phyloP scores from a whole-genome alignment of 1,140 invertebrate species.

The Portunus trituberculatus region DNA sequence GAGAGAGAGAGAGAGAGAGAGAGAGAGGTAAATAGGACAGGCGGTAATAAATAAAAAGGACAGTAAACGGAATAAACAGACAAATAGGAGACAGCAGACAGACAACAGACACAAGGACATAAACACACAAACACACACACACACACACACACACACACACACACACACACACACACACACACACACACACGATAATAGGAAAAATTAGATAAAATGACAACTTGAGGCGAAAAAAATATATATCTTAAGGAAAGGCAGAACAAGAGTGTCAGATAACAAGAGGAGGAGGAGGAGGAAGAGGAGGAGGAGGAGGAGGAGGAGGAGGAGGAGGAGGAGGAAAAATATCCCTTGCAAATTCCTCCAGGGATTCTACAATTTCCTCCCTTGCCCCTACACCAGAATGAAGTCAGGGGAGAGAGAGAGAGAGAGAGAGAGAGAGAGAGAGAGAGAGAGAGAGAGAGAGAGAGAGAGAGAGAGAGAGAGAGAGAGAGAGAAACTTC shows the following conservation, averaged over 20 bases:
- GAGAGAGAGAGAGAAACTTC: not conserved
- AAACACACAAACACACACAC: not conserved
- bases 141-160: too few species aligned
- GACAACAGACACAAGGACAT: not conserved
- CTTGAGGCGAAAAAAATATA: not conserved
- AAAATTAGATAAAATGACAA: not conserved
- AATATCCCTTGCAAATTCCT: not conserved
- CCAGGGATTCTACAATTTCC: too few species aligned
- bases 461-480: conserved; percentile 16
- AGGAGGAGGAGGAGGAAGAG: not conserved
- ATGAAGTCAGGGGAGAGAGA: too few species aligned
- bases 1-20: conserved; percentile 52
- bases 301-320: not conserved
- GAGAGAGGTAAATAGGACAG: not conserved
- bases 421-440: not conserved
- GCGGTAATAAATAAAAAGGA: not conserved
- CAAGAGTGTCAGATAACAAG: not conserved
- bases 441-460: conserved; percentile 20
- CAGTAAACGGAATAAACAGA: not conserved
- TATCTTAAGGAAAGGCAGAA: not conserved
- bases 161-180: too few species aligned
- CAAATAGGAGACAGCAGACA: not conserved
- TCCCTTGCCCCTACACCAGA: too few species aligned
- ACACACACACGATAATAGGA: too few species aligned
- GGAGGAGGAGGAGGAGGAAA: not conserved